phyloP scores from a whole-genome alignment of 2,888 invertebrate genomes.

The Nemurella pictetii region DNA sequence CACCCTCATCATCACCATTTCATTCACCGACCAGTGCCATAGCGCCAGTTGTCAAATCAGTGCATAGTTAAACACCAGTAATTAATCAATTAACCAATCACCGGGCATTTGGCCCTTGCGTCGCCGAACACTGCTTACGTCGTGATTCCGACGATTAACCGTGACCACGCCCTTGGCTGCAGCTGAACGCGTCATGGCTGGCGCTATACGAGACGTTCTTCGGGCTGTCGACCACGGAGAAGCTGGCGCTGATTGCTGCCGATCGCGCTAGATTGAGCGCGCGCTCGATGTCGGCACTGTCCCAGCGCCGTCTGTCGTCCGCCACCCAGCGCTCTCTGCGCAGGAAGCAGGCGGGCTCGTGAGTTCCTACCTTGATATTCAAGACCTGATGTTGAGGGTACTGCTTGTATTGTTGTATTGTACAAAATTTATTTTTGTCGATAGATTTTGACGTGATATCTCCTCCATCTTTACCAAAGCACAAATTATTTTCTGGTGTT shows the following conservation, averaged over 20 bases:
- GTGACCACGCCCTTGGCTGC: not conserved
- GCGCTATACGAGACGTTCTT: slow-evolving; percentile 1
- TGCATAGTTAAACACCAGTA: no score
- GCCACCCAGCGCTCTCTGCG: not conserved
- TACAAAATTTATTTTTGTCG: no score
- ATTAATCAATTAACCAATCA: no score
- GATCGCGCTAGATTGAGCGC: not conserved
- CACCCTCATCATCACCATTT: no score
- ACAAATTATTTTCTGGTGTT: no score
- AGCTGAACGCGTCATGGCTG: not conserved
- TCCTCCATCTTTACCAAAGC: no score
- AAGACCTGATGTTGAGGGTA: no score
- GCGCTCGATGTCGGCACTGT: not conserved
- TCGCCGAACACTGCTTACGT: not conserved
- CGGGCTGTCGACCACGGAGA: not conserved
- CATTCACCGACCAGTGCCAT: no score
- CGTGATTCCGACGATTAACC: not conserved
- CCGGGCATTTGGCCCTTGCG: no score
- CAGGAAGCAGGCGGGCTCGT: not conserved
- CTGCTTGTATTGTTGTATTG: no score
- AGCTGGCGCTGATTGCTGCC: not conserved
- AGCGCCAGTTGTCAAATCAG: not conserved
- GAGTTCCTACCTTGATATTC: not conserved
- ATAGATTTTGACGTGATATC: no score
- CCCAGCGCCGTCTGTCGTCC: not conserved